Percentiles rank a stretch among this genome's conserved stretches.
phyloP scores from a whole-genome alignment of 2,113 vertebrate species.

The Gambusia holbrooki region DNA sequence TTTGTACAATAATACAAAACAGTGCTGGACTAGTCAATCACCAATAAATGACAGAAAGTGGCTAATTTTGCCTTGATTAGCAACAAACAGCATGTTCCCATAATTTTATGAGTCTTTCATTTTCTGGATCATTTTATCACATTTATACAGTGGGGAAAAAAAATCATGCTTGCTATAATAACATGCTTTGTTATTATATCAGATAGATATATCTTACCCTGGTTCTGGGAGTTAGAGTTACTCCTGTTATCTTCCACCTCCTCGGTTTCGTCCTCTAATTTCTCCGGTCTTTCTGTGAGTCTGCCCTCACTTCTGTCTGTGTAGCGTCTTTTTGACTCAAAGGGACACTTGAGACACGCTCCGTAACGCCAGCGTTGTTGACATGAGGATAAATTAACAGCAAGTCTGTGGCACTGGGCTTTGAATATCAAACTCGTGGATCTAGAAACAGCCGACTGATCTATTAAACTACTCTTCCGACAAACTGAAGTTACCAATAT shows the following conservation, averaged over 20 bases:
- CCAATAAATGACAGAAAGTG: no score
- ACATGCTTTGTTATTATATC: no score
- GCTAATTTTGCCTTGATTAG: no score
- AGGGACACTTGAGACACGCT: neutral
- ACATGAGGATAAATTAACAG: constrained; percentile 6
- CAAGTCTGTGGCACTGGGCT: neutral
- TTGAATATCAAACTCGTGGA: neutral
- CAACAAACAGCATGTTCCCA: no score
- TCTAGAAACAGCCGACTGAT: neutral
- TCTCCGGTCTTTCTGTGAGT: constrained; percentile 1
- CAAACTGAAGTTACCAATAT: constrained; percentile 12
- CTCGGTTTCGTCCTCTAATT: neutral
- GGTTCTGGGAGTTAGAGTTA: neutral
- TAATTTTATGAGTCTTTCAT: no score
- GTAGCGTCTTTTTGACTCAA: constrained; percentile 26
- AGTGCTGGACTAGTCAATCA: no score
- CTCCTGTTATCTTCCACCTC: neutral
- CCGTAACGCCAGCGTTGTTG: neutral
- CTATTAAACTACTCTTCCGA: constrained; percentile 3
- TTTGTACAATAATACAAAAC: no score
- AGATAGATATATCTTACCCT: constrained; percentile 43
- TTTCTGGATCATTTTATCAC: no score
- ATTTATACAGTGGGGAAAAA: no score
- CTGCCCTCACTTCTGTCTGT: constrained; percentile 25
- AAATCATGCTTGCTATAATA: no score